Evolutionary conservation across 2,113 vertebrate genomes (phyloP), one percentile per base, ranked within the genome.

Genomic region (Triplophysa rosa): DNA sequence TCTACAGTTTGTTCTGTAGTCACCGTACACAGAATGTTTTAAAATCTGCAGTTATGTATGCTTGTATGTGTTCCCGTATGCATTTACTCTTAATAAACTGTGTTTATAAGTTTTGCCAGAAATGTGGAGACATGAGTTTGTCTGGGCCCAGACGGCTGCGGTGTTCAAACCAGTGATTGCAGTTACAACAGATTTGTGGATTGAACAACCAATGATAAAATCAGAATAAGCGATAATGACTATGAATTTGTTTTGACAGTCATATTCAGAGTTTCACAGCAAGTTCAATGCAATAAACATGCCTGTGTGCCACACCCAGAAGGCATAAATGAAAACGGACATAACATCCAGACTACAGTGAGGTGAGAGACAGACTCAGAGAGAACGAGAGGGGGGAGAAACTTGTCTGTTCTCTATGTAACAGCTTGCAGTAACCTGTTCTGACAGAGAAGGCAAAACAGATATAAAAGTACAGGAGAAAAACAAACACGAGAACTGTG

Each of bases 301-400:
- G 49, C 47, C 6, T 59, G n/a, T 62, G 37, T 62, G 71, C 71
- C 71, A 62, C 58, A 63, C 71, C 71, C 23, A 21, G 7, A 5
- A 17, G 11, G 7, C 16, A 56, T 19, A 19, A 56, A 17, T n/a
- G 17, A 17, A 56, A 56, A 56, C 6, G 26, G 33, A 62, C 21
- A 62, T 26, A 23, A 17, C n/a, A 14, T 12, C 40, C 21, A 45
- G 19, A 71, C 29, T 19, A 24, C 33, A 62, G 54, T 45, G 56
- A 74, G 56, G 56, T 74, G 71, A 62, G 37, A 47, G 23, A 45
- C 37, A 47, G 58, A 70, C 10, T 2, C 16, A 37, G 64, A 58
- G 24, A 3, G 14, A 54, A 17, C 19, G 52, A 0, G 33, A 6
- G 33, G 33, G 33, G 33, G 40, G n/a, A 59, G 40, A 42, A 61